These are phyloP conservation scores for Otocyon megalotis DNA, from an alignment of 2,113 vertebrate genomes.

Conservation along the genomic window DNA sequence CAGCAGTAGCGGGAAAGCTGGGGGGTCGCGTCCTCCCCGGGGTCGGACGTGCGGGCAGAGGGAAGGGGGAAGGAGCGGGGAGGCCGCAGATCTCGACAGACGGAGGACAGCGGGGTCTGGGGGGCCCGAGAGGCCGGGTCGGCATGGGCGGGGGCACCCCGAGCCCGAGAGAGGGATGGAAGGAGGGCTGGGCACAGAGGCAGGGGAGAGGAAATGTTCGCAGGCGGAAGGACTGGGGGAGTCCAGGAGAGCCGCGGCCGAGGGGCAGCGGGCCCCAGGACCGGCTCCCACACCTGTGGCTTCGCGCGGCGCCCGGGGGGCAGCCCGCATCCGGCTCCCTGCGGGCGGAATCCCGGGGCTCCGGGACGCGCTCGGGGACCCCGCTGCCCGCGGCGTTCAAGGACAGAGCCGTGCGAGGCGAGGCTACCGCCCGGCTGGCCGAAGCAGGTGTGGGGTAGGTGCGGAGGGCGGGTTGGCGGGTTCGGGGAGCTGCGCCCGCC, in stretches of 20 bases:
- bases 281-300: constrained; percentile 57
- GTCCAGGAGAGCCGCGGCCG: neutral
- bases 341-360: neutral
- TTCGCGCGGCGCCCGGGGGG: neutral
- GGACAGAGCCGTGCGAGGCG: neutral
- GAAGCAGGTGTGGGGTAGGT: neutral
- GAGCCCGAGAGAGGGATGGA: neutral
- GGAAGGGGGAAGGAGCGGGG: neutral
- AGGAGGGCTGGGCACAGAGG: neutral
- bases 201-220: neutral
- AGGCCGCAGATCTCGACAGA: neutral
- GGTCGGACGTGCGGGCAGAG: neutral
- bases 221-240: neutral
- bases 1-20: neutral
- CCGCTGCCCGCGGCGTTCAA: neutral
- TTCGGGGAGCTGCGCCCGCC: neutral
- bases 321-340: neutral
- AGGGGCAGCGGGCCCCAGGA: neutral
- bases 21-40: no score
- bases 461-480: neutral
- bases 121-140: neutral
- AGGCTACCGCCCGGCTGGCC: no score
- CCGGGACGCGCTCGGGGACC: neutral
- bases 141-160: neutral
- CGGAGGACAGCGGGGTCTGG: neutral